phyloP scores from a whole-genome alignment of 2,888 invertebrate species.

The Miltochrista miniata region DNA sequence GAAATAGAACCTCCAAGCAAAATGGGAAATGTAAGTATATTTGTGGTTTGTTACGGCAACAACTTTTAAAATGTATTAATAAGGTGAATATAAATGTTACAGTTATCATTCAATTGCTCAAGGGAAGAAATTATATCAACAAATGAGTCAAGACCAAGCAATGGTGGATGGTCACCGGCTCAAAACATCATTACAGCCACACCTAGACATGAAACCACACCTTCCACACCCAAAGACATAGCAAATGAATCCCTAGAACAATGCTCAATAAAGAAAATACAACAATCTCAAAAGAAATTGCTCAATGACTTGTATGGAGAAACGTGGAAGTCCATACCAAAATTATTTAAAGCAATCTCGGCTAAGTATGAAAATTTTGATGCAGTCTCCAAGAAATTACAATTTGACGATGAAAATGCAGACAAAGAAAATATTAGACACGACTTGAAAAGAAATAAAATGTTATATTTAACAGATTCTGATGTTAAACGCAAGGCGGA shows the following conservation, averaged over 20 bases:
- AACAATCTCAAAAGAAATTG: constrained; percentile 69
- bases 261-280: constrained; percentile 69
- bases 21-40: constrained; percentile 62
- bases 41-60: no score
- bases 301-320: constrained; percentile 82
- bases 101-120: constrained; percentile 67
- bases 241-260: constrained; percentile 68
- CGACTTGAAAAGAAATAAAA: constrained; percentile 53
- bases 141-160: constrained; percentile 52
- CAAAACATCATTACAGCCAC: constrained; percentile 69
- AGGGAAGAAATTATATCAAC: constrained; percentile 42
- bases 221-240: constrained; percentile 66
- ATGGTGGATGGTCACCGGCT: constrained; percentile 72
- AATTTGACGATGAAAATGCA: constrained; percentile 63
- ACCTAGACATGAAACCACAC: constrained; percentile 55
- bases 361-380: constrained; percentile 54
- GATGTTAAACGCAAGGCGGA: constrained; percentile 55
- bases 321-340: constrained; percentile 79
- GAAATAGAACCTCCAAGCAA: constrained; percentile 59
- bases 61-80: no score
- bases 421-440: constrained; percentile 68
- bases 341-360: constrained; percentile 62
- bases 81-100: constrained; percentile 5
- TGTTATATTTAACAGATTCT: constrained; percentile 64
- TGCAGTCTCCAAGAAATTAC: constrained; percentile 60